phyloP scores from a whole-genome alignment of 1,140 invertebrate species.

The Drosophila fuyamai region DNA sequence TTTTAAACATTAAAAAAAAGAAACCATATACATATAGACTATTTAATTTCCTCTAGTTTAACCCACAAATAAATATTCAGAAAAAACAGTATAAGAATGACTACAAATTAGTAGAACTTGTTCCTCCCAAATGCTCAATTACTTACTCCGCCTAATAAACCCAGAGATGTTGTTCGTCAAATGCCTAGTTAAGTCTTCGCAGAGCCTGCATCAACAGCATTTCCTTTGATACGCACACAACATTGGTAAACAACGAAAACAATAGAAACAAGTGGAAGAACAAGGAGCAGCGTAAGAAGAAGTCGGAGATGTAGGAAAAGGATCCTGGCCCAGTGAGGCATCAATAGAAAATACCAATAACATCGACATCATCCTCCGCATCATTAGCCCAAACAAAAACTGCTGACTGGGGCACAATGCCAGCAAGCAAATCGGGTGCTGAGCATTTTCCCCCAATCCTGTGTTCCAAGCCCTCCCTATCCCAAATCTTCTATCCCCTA shows the following conservation, averaged over 20 bases:
- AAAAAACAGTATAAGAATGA: neutral
- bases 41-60: too few species aligned
- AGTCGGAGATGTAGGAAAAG: slow-evolving; percentile 6
- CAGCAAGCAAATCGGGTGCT: slow-evolving; percentile 42
- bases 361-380: slow-evolving; percentile 67
- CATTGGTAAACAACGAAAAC: slow-evolving; percentile 41
- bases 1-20: too few species aligned
- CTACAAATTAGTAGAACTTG: slow-evolving; percentile 11
- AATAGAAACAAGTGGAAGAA: slow-evolving; percentile 41
- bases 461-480: neutral
- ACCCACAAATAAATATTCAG: neutral
- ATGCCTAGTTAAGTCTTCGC: slow-evolving; percentile 32
- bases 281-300: slow-evolving; percentile 14
- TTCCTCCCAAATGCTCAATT: neutral
- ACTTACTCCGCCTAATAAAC: slow-evolving; percentile 14
- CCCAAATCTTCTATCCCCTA: neutral
- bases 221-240: slow-evolving; percentile 54
- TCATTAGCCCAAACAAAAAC: slow-evolving; percentile 74
- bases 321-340: slow-evolving; percentile 39
- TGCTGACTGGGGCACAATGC: slow-evolving; percentile 72
- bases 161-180: slow-evolving; percentile 32
- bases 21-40: too few species aligned
- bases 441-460: slow-evolving; percentile 6
- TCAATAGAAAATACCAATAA: slow-evolving; percentile 58
- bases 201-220: slow-evolving; percentile 53